phyloP scores from a whole-genome alignment of 37 sponge, comb jelly and placozoan genomes.

The Ianthella basta region DNA sequence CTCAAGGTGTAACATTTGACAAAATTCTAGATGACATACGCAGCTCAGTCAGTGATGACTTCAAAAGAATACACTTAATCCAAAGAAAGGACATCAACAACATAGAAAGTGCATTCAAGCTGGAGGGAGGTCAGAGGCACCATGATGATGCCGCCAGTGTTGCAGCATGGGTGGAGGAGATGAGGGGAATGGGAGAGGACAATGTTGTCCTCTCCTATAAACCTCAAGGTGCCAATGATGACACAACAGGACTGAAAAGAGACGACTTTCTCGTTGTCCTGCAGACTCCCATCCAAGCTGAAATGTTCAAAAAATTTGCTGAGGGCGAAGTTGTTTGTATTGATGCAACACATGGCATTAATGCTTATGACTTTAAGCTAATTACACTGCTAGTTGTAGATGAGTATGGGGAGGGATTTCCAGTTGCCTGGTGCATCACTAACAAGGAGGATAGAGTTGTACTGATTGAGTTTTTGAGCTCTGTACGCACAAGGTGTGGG shows the following conservation, averaged over 20 bases:
- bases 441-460: neutral
- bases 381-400: constrained; percentile 29
- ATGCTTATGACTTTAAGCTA: constrained; percentile 20
- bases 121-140: constrained; percentile 4
- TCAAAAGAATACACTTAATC: constrained; percentile 35
- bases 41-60: constrained; percentile 23
- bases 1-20: constrained; percentile 27
- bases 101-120: constrained; percentile 29
- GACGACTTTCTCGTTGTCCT: constrained; percentile 3
- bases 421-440: constrained; percentile 36
- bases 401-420: constrained; percentile 23
- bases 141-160: constrained; percentile 20
- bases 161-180: constrained; percentile 22
- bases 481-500: neutral
- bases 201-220: neutral
- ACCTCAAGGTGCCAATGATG: neutral
- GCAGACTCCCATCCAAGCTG: constrained; percentile 9
- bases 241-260: neutral
- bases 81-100: constrained; percentile 42
- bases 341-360: constrained; percentile 26
- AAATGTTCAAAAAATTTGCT: neutral
- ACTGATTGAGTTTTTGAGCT: constrained; percentile 3
- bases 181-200: constrained; percentile 18
- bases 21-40: constrained; percentile 39
- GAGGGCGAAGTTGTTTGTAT: neutral